A percentile compares a stretch with the other conserved stretches of the same genome.
Evolutionary conservation across 2,888 invertebrate species (phyloP).

Genomic region (Calliscelio sp.): DNA sequence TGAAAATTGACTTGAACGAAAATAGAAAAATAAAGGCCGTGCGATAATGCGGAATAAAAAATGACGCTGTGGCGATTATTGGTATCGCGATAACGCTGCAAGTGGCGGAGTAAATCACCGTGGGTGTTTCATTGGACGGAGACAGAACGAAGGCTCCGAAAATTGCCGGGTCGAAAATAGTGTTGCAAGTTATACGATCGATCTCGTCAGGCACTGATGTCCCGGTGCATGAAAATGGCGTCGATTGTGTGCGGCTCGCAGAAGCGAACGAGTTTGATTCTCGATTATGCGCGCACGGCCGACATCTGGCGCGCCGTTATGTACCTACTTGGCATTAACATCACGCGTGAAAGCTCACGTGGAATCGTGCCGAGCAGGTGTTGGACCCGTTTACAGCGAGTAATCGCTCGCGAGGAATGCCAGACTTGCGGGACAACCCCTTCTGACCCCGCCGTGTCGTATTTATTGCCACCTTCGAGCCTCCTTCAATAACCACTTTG

Average conservation of each 20-base stretch:
- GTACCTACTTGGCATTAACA: slow-evolving; percentile 72
- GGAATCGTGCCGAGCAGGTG: slow-evolving; percentile 78
- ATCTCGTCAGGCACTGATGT: slow-evolving; percentile 35
- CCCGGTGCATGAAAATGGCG: slow-evolving; percentile 35
- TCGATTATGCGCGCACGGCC: slow-evolving; percentile 77
- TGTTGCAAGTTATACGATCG: too few species aligned
- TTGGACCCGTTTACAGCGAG: slow-evolving; percentile 70
- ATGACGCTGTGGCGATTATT: slow-evolving; percentile 13
- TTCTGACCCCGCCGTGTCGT: background rate
- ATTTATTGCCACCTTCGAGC: slow-evolving; percentile 29
- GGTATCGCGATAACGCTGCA: slow-evolving; percentile 65
- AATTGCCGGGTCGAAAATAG: too few species aligned
- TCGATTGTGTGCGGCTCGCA: slow-evolving; percentile 45
- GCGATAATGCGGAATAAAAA: slow-evolving; percentile 21
- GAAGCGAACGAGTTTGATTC: slow-evolving; percentile 70
- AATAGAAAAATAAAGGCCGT: slow-evolving; percentile 6
- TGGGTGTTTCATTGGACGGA: slow-evolving; percentile 26
- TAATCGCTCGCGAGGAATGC: slow-evolving; percentile 72
- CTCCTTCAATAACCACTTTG: slow-evolving; percentile 36
- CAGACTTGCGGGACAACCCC: slow-evolving; percentile 46
- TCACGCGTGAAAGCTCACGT: slow-evolving; percentile 77
- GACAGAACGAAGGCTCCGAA: background rate
- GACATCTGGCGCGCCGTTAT: slow-evolving; percentile 77
- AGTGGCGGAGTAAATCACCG: slow-evolving; percentile 75
- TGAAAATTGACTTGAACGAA: too few species aligned